These are phyloP conservation scores for Momotus momota DNA, from an alignment of 2,797 vertebrate genomes.

Conservation along the genomic window DNA sequence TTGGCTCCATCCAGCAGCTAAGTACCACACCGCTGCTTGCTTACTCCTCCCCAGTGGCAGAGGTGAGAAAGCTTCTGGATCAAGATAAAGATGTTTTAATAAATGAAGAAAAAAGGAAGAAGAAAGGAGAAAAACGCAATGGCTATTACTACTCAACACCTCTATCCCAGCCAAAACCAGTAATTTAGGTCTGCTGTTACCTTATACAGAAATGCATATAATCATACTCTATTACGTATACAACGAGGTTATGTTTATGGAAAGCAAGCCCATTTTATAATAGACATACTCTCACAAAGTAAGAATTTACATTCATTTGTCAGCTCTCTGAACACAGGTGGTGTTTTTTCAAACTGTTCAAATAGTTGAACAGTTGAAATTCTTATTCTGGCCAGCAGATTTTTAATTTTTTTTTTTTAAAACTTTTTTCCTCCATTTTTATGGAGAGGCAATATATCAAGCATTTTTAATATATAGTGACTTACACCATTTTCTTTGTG, in stretches of 20 bases:
- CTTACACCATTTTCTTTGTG: constrained; percentile 38
- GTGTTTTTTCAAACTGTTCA: background rate
- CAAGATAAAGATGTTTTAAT: background rate
- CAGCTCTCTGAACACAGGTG: background rate
- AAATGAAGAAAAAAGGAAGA: background rate
- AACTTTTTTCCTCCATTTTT: background rate
- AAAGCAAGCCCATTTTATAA: background rate
- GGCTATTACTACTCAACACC: too few species aligned
- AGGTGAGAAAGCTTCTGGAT: background rate
- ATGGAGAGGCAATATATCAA: background rate
- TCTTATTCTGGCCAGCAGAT: background rate
- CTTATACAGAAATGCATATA: background rate
- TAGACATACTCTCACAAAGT: background rate
- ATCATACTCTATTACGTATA: background rate
- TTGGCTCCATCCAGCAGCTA: background rate
- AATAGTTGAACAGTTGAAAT: background rate
- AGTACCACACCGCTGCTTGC: background rate
- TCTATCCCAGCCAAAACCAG: background rate
- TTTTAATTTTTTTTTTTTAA: background rate
- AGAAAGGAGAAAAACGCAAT: background rate
- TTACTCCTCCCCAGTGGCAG: background rate
- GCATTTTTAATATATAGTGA: constrained; percentile 52
- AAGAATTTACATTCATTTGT: background rate
- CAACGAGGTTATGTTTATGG: background rate
- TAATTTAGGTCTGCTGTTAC: background rate